Evolutionary conservation across 2,113 vertebrate genomes (phyloP), one percentile per base, ranked within the genome.

Genomic region (Chaetops frenatus): DNA sequence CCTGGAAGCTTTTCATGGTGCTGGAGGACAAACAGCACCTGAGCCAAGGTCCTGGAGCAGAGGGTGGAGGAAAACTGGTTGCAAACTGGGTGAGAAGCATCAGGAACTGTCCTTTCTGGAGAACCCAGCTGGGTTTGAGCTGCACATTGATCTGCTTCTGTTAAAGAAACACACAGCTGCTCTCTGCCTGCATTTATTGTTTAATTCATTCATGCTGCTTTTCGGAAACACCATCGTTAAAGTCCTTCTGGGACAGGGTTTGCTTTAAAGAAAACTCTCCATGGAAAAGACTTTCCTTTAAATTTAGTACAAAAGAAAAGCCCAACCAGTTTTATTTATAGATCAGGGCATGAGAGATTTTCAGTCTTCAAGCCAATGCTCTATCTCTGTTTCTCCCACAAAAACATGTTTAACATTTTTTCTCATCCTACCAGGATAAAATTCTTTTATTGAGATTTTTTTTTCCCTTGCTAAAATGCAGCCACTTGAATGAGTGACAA

Each of bases 141-240:
- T 51, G 12, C 61, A 40, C 24, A 9, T 56, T 65, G 87, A 38
- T 91, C 66, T 94, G 91, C 67, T 94, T 16, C 84, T 90, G n/a
- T 7, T 91, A 29, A 40, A 86, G 86, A 24, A 81, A 84, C 96
- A 64, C 81, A 40, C 89, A 95, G 87, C 94, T 95, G 95, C 74
- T 89, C 86, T 73, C 53, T 72, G 71, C 38, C 71, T 62, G 67
- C 67, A 47, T 42, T 95, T 88, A 31, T 88, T 81, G 88, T 87
- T 96, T 95, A 94, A 96, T 95, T 96, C 94, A 95, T 96, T 95
- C 95, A 93, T 95, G 95, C 90, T 97, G 96, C 93, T 88, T 44
- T 87, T 67, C 95, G 90, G 94, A 96, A 97, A 93, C 86, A 50
- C 91, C 91, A 38, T 24, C 57, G 2, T 92, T 95, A 91, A 77